Evolutionary conservation across 2,888 invertebrate species (phyloP).

Genomic region (Tachina grossa): DNA sequence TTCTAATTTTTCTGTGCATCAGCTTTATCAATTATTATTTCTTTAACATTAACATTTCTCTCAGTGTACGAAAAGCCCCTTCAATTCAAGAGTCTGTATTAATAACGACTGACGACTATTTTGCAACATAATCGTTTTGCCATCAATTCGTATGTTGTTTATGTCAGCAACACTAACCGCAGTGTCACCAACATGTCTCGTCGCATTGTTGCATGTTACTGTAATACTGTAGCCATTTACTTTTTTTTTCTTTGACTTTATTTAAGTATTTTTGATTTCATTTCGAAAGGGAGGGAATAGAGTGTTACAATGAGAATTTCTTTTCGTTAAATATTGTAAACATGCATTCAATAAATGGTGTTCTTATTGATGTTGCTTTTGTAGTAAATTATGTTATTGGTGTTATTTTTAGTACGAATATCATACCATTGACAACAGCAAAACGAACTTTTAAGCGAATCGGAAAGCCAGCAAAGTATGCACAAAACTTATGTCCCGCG

Average conservation of each 20-base stretch:
- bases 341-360: conserved; percentile 49
- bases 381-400: conserved; percentile 20
- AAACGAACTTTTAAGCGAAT: conserved; percentile 27
- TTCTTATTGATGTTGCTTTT: background rate
- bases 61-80: conserved; percentile 27
- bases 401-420: conserved; percentile 37
- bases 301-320: conserved; percentile 13
- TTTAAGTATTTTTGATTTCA: conserved; percentile 31
- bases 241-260: conserved; percentile 14
- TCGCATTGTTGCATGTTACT: conserved; percentile 69
- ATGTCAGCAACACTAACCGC: conserved; percentile 75
- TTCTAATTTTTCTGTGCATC: no score
- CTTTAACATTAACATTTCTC: no score
- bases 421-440: conserved; percentile 26
- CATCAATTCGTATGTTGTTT: conserved; percentile 74
- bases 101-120: conserved; percentile 51
- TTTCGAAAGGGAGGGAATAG: conserved; percentile 23
- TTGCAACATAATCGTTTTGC: conserved; percentile 72
- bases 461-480: conserved; percentile 14
- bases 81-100: conserved; percentile 38
- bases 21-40: background rate
- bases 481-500: conserved; percentile 65
- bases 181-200: conserved; percentile 74
- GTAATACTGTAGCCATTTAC: conserved; percentile 53
- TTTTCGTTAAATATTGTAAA: conserved; percentile 48